Base-by-base conservation (phyloP, 2,888 invertebrate genomes). In the Pterostichus niger region DNA sequence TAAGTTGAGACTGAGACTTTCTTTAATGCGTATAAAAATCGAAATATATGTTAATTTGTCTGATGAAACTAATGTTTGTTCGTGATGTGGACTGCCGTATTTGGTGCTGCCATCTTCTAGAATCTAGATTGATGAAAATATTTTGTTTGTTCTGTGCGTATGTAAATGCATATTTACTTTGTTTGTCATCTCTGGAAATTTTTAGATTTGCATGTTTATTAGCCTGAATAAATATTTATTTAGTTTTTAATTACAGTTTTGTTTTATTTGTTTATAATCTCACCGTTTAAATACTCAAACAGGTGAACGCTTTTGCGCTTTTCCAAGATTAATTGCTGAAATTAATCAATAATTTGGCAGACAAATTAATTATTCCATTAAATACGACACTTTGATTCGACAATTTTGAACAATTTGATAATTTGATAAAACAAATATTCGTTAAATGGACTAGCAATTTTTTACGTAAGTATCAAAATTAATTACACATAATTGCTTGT, bases 1-100 rank as follows among this genome's bases (percentile, higher is more conserved):
- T 61, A 78, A 78, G 40, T 40, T 40, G 13, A 44, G 44, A 61
- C 78, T 78, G 13, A 44, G 44, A 78, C 78, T 78, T 78, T 78
- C 76, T 76, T 76, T 17, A 56, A 56, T 56, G 56, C 56, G 24
- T 44, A 78, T 59, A 61, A 61, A 78, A 78, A 78, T 56, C 31
- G 24, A 17, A 24, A 77, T 59, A 78, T 61, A 78, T 61, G 61
- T 61, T 78, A 61, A 61, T 78, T 10, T 77, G 59, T 76, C n/a
- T 31, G 24, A 4, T 49, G 13, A 49, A 49, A 49, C 49, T 49
- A 49, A 17, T 40, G 24, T 71, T 35, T 68, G 68, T 64, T 33
- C 35, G 59, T 64, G 33, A n/a, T 64, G n/a, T 33, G 13, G 64
- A 35, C 56, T 56, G 56, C 24, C 17, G 44, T 44, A 46, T 13